Evolutionary conservation across 2,888 invertebrate species (phyloP).

Genomic region (Epistrophe grossulariae): DNA sequence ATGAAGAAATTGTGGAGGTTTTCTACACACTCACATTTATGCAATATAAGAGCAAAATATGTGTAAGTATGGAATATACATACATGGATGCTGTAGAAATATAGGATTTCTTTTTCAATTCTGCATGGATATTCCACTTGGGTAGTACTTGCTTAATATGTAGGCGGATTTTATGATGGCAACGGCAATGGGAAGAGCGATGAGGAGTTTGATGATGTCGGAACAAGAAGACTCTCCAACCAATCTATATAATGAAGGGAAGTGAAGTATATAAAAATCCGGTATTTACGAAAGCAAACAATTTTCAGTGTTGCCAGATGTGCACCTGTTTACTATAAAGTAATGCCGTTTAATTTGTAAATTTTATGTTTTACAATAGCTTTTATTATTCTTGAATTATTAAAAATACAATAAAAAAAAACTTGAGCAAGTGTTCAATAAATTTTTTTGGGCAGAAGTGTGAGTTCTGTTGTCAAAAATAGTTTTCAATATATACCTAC

Average conservation of each 20-base stretch:
- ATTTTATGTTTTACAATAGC: background rate
- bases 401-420: no score
- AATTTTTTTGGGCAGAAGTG: no score
- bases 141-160: constrained; percentile 47
- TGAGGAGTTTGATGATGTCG: constrained; percentile 23
- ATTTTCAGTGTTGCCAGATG: constrained; percentile 53
- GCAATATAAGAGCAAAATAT: constrained; percentile 6
- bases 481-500: no score
- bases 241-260: constrained; percentile 71
- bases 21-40: constrained; percentile 38
- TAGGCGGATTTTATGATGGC: constrained; percentile 50
- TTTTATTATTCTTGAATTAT: no score
- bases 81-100: background rate
- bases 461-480: no score
- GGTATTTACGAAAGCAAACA: constrained; percentile 56
- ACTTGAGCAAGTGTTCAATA: no score
- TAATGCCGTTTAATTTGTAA: no score
- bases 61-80: constrained; percentile 3
- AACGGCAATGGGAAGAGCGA: background rate
- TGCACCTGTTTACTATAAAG: no score
- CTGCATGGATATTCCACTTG: constrained; percentile 45
- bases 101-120: constrained; percentile 34
- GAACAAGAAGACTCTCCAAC: constrained; percentile 62
- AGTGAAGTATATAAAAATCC: constrained; percentile 61
- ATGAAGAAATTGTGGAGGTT: constrained; percentile 52